Conservation (phyloP, 2,113 vertebrate species). For the Chauna torquata region DNA sequence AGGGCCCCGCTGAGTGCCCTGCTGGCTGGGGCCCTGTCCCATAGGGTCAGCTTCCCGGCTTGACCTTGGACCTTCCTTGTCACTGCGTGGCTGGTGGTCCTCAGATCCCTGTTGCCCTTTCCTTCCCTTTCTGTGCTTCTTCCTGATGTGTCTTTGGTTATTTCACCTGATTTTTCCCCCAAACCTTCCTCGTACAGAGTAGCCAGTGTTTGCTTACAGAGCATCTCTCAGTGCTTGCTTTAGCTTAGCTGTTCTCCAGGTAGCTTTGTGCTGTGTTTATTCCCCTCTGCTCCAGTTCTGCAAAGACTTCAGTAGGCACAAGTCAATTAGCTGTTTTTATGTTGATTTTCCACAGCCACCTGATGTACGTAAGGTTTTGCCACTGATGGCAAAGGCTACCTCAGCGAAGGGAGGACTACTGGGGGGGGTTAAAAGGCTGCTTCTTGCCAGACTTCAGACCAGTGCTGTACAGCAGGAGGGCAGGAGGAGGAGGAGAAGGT, state of each 20-base stretch:
- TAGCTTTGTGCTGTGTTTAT: neutral
- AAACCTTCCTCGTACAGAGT: neutral
- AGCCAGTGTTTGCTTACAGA: neutral
- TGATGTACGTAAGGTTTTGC: neutral
- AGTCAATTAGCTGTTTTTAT: neutral
- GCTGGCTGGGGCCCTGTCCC: neutral
- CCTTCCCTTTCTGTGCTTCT: neutral
- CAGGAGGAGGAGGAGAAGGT: neutral
- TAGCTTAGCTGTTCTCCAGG: neutral
- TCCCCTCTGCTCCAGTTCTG: neutral
- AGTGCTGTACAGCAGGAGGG: neutral
- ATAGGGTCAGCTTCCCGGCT: neutral
- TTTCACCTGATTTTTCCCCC: neutral
- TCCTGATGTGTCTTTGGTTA: neutral
- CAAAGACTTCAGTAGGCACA: neutral
- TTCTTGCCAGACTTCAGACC: neutral
- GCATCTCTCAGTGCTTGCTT: neutral
- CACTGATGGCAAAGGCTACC: neutral
- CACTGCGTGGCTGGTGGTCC: neutral
- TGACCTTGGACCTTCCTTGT: neutral
- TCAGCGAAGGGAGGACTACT: neutral
- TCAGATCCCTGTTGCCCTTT: neutral
- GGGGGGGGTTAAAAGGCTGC: neutral
- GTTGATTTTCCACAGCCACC: neutral
- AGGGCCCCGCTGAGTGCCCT: neutral